Percentiles rank a stretch among this genome's conserved stretches.
These are phyloP conservation scores for Aphyosemion australe DNA, from an alignment of 2,113 vertebrate genomes.

Conservation along the genomic window DNA sequence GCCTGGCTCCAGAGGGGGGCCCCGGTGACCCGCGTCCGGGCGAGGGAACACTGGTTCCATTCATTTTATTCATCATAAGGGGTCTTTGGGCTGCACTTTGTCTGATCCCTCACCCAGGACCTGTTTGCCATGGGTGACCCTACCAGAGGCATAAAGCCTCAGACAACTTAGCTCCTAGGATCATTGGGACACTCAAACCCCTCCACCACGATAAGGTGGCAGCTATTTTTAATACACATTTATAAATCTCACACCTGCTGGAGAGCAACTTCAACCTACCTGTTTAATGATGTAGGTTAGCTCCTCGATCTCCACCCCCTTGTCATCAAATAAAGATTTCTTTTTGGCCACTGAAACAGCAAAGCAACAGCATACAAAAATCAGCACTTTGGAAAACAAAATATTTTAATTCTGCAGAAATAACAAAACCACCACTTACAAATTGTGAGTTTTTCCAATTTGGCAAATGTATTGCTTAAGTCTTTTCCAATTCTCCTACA, in stretches of 20 bases:
- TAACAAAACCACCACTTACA: slow-evolving; percentile 77
- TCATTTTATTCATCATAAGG: too few relatives aligned
- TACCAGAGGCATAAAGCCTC: too few relatives aligned
- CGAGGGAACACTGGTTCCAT: too few relatives aligned
- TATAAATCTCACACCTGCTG: background rate
- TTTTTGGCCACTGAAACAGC: slow-evolving; percentile 88
- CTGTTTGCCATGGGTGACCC: too few relatives aligned
- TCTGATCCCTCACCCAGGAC: too few relatives aligned
- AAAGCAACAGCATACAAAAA: background rate
- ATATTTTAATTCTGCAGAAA: background rate
- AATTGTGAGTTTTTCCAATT: slow-evolving; percentile 93
- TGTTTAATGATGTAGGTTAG: slow-evolving; percentile 94
- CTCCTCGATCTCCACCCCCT: slow-evolving; percentile 91
- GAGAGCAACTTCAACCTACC: slow-evolving; percentile 59
- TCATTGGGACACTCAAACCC: too few relatives aligned
- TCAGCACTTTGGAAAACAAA: background rate
- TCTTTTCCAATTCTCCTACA: slow-evolving; percentile 92
- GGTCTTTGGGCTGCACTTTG: too few relatives aligned
- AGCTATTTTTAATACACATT: background rate
- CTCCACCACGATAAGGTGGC: too few relatives aligned
- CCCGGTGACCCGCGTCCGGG: too few relatives aligned
- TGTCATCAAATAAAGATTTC: slow-evolving; percentile 93
- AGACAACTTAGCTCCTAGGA: too few relatives aligned
- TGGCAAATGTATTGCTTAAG: slow-evolving; percentile 93
- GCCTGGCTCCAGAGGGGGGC: too few relatives aligned